Conservation (phyloP, 2,797 vertebrate species). For the Apogon hyalosoma region DNA sequence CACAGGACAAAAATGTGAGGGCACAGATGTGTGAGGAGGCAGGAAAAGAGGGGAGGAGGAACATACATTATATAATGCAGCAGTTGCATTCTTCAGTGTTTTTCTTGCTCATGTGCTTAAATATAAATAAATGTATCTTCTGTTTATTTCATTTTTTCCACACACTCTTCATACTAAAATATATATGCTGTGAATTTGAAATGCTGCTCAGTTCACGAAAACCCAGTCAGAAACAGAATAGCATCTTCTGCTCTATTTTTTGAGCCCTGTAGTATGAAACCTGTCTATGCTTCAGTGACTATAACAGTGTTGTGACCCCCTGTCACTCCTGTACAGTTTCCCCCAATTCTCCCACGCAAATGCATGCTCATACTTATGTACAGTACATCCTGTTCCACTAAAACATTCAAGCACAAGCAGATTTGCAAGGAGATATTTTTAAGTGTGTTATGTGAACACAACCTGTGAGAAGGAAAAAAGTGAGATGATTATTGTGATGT, state of each 20-base stretch:
- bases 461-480: conserved; percentile 37
- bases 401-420: conserved; percentile 31
- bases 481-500: conserved; percentile 28
- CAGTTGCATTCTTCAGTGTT: conserved; percentile 24
- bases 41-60: conserved; percentile 1
- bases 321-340: conserved; percentile 12
- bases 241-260: conserved; percentile 8
- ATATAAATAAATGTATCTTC: neutral
- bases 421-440: conserved; percentile 50
- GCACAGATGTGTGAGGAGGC: conserved; percentile 20
- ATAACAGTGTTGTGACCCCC: conserved; percentile 23
- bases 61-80: conserved; percentile 17
- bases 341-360: neutral
- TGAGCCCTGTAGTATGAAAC: neutral
- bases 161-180: neutral
- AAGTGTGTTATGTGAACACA: conserved; percentile 44
- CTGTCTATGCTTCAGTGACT: conserved; percentile 21
- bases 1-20: conserved; percentile 27
- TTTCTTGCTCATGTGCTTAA: neutral
- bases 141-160: conserved; percentile 9
- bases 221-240: conserved; percentile 10
- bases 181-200: neutral
- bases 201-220: neutral
- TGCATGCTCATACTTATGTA: neutral
- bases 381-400: conserved; percentile 26